Percentiles rank a stretch among this genome's conserved stretches.
phyloP scores from a whole-genome alignment of 1,140 invertebrate genomes.

The Sitobion miscanthi region DNA sequence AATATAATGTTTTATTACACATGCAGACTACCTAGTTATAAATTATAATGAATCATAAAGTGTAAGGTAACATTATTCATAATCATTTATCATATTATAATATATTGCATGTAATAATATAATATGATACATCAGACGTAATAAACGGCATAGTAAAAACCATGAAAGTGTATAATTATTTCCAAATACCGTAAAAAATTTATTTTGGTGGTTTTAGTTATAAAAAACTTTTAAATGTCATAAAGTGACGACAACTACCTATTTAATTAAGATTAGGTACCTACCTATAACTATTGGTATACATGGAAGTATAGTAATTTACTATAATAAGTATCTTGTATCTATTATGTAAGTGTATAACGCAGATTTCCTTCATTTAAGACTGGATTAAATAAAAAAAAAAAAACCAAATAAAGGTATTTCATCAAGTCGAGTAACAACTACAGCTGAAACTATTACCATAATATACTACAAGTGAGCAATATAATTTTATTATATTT shows the following conservation, averaged over 20 bases:
- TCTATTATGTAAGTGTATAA: background rate
- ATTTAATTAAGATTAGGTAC: background rate
- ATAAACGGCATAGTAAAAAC: background rate
- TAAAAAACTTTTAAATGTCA: background rate
- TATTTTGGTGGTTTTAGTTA: background rate
- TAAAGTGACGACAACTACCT: background rate
- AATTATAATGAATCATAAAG: background rate
- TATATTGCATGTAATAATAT: background rate
- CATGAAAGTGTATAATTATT: background rate
- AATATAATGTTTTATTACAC: conserved; percentile 1
- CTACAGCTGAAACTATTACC: background rate
- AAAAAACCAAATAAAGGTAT: background rate
- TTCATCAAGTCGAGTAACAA: background rate
- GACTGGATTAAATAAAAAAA: background rate
- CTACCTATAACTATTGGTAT: background rate
- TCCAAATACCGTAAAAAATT: background rate
- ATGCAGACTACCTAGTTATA: background rate
- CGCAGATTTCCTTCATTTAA: background rate
- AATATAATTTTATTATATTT: background rate
- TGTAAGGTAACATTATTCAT: background rate
- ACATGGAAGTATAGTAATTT: background rate
- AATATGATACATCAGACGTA: background rate
- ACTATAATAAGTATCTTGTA: background rate
- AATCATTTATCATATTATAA: background rate
- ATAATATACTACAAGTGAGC: background rate